A percentile compares a stretch with the other conserved stretches of the same genome.
These are phyloP conservation scores for Anser cygnoides DNA, from an alignment of 2,113 vertebrate species.

Conservation along the genomic window DNA sequence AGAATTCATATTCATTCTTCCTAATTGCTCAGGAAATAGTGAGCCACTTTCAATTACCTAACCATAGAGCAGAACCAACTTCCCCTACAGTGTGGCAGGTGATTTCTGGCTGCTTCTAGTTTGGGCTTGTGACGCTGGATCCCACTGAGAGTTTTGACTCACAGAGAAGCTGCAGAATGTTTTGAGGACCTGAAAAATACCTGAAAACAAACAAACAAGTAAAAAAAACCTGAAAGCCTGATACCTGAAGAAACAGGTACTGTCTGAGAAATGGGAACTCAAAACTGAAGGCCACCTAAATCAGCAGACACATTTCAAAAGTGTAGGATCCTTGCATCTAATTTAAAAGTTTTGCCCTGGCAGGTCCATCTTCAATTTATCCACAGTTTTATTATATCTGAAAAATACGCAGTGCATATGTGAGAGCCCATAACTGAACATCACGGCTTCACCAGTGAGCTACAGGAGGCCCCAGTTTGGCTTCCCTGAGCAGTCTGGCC, in stretches of 20 bases:
- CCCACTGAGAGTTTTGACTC: background rate
- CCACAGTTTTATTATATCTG: background rate
- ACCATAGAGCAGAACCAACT: background rate
- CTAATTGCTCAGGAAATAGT: background rate
- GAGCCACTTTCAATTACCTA: background rate
- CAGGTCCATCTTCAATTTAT: background rate
- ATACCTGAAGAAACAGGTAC: background rate
- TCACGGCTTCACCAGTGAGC: background rate
- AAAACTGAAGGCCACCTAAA: background rate
- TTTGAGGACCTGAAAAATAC: background rate
- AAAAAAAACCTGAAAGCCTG: background rate
- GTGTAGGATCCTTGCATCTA: background rate
- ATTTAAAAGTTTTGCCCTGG: background rate
- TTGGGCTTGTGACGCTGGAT: background rate
- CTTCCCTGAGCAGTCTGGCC: background rate
- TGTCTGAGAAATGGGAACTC: background rate
- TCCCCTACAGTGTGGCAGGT: background rate
- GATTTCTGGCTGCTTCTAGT: background rate
- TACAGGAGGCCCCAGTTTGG: background rate
- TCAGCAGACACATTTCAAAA: background rate
- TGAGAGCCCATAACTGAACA: background rate
- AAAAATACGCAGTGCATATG: rapidly evolving
- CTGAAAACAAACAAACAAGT: background rate
- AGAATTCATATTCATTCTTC: background rate
- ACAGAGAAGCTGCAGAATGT: background rate